Evolutionary conservation across 2,888 invertebrate species (phyloP).

Genomic region (Icerya purchasi): DNA sequence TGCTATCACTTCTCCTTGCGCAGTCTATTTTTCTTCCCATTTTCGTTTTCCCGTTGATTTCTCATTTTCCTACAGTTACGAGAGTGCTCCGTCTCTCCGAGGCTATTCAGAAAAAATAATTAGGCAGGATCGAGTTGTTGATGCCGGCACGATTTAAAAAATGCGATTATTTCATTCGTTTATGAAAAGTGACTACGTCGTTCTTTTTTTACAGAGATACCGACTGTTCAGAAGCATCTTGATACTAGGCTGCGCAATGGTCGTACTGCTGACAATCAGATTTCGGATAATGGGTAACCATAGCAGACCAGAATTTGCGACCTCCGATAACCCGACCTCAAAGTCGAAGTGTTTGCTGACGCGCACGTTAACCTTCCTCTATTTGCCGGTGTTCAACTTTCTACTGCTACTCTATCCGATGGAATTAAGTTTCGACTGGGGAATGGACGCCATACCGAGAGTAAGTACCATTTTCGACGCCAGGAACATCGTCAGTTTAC

Average conservation of each 20-base stretch:
- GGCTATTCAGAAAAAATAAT: no score
- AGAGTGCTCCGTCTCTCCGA: no score
- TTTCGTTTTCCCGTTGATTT: no score
- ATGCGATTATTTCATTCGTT: no score
- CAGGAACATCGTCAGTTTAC: slow-evolving; percentile 50
- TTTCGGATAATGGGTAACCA: slow-evolving; percentile 52
- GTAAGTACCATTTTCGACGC: slow-evolving; percentile 55
- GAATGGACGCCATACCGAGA: slow-evolving; percentile 87
- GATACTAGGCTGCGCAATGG: slow-evolving; percentile 22
- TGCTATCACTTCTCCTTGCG: no score
- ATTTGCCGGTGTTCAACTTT: slow-evolving; percentile 78
- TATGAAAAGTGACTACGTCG: no score
- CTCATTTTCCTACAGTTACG: no score
- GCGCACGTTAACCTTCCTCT: slow-evolving; percentile 70
- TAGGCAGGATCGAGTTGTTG: no score
- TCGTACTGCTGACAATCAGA: slow-evolving; percentile 47
- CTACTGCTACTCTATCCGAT: slow-evolving; percentile 66
- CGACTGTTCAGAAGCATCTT: slow-evolving; percentile 18
- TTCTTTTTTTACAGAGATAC: slow-evolving; percentile 5
- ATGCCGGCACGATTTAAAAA: no score
- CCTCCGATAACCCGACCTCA: slow-evolving; percentile 91
- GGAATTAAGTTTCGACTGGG: slow-evolving; percentile 92
- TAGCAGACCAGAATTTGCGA: slow-evolving; percentile 59
- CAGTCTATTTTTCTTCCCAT: no score
- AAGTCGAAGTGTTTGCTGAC: slow-evolving; percentile 58